phyloP scores from a whole-genome alignment of 1,140 invertebrate genomes.

The Heterodera carotae region DNA sequence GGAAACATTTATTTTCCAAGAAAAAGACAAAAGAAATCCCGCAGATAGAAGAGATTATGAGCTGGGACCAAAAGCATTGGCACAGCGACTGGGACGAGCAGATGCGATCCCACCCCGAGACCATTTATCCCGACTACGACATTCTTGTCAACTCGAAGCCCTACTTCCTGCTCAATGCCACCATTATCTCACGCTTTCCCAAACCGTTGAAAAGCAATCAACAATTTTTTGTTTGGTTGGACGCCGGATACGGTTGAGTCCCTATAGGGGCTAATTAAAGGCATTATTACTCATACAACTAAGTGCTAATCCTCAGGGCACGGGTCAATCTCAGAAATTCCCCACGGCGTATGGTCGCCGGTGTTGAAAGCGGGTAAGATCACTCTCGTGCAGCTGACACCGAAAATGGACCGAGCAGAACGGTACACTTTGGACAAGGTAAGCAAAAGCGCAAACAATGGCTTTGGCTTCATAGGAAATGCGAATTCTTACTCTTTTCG shows the following conservation, averaged over 20 bases:
- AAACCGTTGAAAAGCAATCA: constrained; percentile 17
- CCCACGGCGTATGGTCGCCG: constrained; percentile 44
- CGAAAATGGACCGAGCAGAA: constrained; percentile 31
- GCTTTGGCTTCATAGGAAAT: background rate
- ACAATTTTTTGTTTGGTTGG: constrained; percentile 52
- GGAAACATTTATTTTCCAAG: background rate
- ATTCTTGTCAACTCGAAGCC: constrained; percentile 57
- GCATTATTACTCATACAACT: background rate
- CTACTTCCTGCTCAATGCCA: constrained; percentile 52
- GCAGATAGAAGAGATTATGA: constrained; percentile 46
- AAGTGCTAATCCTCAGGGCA: constrained; percentile 40
- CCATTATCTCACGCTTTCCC: constrained; percentile 49
- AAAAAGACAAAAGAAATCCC: background rate
- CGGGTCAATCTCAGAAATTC: constrained; percentile 45
- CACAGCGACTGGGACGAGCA: constrained; percentile 42
- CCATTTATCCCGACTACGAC: constrained; percentile 51
- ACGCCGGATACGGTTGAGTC: constrained; percentile 48
- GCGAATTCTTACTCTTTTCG: background rate
- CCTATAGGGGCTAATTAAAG: background rate
- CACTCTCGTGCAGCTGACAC: constrained; percentile 46
- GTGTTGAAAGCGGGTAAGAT: constrained; percentile 44
- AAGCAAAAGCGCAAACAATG: background rate
- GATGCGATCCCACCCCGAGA: constrained; percentile 53
- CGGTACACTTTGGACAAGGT: constrained; percentile 33
- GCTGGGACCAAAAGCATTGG: constrained; percentile 49